Evolutionary conservation across 2,797 vertebrate genomes (phyloP).

Genomic region (Notoglanidium macrostoma): DNA sequence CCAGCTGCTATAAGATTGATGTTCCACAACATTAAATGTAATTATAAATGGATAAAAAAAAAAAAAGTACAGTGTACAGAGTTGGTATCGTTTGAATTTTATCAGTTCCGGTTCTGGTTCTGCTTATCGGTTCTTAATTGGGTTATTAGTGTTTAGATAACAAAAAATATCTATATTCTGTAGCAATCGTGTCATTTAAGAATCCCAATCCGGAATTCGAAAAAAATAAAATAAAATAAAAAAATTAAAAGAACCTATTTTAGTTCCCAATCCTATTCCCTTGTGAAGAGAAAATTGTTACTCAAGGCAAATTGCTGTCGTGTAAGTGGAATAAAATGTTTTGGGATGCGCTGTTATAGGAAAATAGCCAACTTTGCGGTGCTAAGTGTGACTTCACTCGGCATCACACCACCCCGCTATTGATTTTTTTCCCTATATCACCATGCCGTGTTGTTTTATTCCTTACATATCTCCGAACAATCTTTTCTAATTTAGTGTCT

Average conservation of each 20-base stretch:
- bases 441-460: background rate
- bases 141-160: too few relatives aligned
- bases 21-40: background rate
- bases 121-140: too few relatives aligned
- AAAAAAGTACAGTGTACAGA: background rate
- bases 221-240: too few relatives aligned
- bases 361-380: background rate
- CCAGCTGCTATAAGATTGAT: background rate
- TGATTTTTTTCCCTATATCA: background rate
- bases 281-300: background rate
- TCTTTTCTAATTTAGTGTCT: conserved; percentile 11
- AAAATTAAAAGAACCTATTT: too few relatives aligned
- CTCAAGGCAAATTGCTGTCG: background rate
- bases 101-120: too few relatives aligned
- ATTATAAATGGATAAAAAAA: background rate
- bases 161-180: too few relatives aligned
- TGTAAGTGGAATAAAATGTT: background rate
- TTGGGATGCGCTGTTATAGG: background rate
- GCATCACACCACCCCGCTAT: background rate
- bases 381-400: background rate
- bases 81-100: too few relatives aligned
- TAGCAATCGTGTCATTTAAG: too few relatives aligned
- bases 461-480: background rate
- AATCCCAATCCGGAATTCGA: too few relatives aligned
- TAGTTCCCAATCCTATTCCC: background rate